Evolutionary conservation across 2,113 vertebrate species (phyloP).

Genomic region (Struthidea cinerea): DNA sequence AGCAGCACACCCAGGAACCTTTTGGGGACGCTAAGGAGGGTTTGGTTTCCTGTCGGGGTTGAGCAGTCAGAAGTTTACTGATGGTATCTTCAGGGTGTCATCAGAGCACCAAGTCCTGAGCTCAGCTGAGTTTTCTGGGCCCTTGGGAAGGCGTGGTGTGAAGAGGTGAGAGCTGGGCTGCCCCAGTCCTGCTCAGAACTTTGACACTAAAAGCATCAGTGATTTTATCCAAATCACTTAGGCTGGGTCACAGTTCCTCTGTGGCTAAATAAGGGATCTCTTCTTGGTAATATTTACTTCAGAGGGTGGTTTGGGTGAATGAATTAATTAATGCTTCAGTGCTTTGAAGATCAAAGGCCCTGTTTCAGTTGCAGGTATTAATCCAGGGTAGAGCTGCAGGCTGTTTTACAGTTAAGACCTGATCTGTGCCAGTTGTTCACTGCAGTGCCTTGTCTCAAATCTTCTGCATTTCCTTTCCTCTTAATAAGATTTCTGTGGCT

Average conservation of each 20-base stretch:
- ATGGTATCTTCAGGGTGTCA: background rate
- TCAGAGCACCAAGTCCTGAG: background rate
- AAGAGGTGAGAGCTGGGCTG: background rate
- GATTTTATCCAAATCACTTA: background rate
- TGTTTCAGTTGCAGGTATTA: background rate
- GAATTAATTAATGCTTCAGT: background rate
- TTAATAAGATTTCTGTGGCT: background rate
- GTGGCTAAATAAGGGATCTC: background rate
- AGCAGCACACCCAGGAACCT: background rate
- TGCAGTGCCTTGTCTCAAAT: background rate
- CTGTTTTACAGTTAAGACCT: background rate
- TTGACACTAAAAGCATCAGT: background rate
- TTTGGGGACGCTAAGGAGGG: background rate
- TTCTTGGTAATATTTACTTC: background rate
- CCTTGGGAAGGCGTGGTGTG: background rate
- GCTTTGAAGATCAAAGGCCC: conserved; percentile 45
- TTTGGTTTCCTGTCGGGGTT: background rate
- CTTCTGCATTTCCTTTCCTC: background rate
- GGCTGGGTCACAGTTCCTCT: background rate
- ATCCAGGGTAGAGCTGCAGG: background rate
- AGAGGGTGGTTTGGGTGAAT: background rate
- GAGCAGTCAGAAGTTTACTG: background rate
- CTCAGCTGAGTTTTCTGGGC: background rate
- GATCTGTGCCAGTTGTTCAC: conserved; percentile 35
- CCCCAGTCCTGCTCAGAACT: background rate